These are phyloP conservation scores for Endomychus coccineus DNA, from an alignment of 2,888 invertebrate species.

Conservation along the genomic window DNA sequence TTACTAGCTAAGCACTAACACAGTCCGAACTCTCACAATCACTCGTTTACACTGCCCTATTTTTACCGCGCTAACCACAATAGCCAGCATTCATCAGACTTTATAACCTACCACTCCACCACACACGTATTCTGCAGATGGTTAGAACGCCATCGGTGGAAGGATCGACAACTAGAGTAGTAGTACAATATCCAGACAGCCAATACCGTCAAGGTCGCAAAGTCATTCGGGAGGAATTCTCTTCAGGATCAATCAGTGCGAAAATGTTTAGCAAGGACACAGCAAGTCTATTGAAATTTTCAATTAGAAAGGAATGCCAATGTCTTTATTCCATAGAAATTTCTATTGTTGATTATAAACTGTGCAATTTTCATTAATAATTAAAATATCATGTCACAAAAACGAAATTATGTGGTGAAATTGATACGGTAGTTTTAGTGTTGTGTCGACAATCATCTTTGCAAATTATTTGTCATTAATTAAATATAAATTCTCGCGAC, in stretches of 20 bases:
- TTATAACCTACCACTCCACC: constrained; percentile 54
- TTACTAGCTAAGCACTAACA: constrained; percentile 10
- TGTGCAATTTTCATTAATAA: too few species aligned
- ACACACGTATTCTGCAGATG: constrained; percentile 26
- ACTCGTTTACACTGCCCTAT: constrained; percentile 45
- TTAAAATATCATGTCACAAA: too few species aligned
- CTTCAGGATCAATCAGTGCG: background rate
- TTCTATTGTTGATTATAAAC: too few species aligned
- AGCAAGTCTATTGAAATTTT: too few species aligned
- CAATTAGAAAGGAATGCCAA: too few species aligned
- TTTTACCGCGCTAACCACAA: constrained; percentile 54
- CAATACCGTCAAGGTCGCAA: constrained; percentile 30
- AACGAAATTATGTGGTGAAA: too few species aligned
- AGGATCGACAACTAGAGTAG: constrained; percentile 18
- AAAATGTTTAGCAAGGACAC: background rate
- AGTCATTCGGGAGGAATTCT: too few species aligned
- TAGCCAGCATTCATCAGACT: constrained; percentile 52
- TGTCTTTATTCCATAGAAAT: too few species aligned
- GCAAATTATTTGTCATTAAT: too few species aligned
- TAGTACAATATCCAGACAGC: constrained; percentile 12
- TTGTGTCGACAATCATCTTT: too few species aligned
- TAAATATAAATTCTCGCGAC: too few species aligned
- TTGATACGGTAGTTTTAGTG: too few species aligned
- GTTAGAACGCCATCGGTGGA: constrained; percentile 22
- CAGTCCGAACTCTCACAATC: constrained; percentile 27